phyloP scores from a whole-genome alignment of 2,797 vertebrate species.

The Rhinatrema bivittatum region DNA sequence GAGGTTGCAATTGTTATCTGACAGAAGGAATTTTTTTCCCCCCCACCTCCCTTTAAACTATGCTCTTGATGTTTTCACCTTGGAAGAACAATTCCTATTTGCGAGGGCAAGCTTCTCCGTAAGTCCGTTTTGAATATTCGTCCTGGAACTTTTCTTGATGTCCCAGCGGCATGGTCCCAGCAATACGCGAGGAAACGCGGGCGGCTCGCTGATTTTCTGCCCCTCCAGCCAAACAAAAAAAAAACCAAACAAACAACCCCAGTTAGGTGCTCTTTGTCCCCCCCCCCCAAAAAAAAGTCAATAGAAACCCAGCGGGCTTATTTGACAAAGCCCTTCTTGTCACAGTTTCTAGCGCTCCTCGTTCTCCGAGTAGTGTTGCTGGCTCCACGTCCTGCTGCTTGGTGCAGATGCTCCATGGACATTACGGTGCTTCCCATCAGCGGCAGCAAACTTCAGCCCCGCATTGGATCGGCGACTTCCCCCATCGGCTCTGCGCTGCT shows the following conservation, averaged over 20 bases:
- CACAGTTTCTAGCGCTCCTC: conserved; percentile 13
- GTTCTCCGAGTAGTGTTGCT: conserved; percentile 3
- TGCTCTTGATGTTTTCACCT: conserved; percentile 23
- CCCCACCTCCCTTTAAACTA: conserved; percentile 29
- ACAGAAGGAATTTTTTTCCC: conserved; percentile 20
- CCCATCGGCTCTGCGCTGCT: conserved; percentile 21
- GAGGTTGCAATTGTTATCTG: conserved; percentile 34
- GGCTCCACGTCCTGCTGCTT: conserved; percentile 2
- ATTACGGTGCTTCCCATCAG: conserved; percentile 10
- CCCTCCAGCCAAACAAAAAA: conserved; percentile 8
- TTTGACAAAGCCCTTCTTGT: conserved; percentile 7
- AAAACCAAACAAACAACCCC: neutral
- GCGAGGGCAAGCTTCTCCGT: conserved; percentile 18
- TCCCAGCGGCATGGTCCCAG: conserved; percentile 32
- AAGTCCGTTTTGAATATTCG: conserved; percentile 22
- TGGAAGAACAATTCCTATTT: conserved; percentile 23
- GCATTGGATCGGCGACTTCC: neutral
- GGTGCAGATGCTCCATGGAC: conserved; percentile 18
- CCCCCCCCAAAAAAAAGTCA: too few relatives aligned
- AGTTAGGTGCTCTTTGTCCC: too few relatives aligned
- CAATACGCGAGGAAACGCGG: too few relatives aligned
- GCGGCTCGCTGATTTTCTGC: conserved; percentile 13
- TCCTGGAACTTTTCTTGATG: conserved; percentile 11
- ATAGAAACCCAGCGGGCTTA: too few relatives aligned
- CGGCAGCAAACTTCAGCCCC: conserved; percentile 14